Evolutionary conservation across 1,140 invertebrate genomes (phyloP).

Genomic region (Drosophila albomicans): DNA sequence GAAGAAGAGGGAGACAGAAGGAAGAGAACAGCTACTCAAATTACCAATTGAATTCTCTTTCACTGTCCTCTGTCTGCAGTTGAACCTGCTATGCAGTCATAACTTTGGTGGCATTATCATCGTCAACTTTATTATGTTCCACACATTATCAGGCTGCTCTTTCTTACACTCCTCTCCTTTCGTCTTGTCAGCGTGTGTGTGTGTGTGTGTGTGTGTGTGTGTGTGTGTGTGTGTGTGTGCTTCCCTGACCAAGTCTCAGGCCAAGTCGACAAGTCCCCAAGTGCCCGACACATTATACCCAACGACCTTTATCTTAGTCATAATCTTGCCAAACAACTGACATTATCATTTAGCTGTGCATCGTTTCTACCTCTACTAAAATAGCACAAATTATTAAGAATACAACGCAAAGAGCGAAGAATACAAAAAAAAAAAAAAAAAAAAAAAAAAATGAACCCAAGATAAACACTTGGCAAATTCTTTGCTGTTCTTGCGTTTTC

Average conservation of each 20-base stretch:
- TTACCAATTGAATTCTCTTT: constrained; percentile 61
- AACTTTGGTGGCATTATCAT: constrained; percentile 55
- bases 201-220: no score
- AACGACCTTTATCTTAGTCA: constrained; percentile 31
- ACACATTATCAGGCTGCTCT: constrained; percentile 32
- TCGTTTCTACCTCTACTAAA: constrained; percentile 22
- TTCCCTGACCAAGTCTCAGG: background rate
- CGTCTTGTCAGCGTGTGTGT: no score
- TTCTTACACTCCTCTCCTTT: background rate
- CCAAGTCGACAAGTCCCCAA: background rate
- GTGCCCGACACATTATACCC: background rate
- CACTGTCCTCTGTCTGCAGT: constrained; percentile 11
- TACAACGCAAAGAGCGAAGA: background rate
- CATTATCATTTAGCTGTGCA: constrained; percentile 49
- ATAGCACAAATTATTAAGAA: constrained; percentile 46
- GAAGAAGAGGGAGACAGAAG: no score
- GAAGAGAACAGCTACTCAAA: constrained; percentile 45
- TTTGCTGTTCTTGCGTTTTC: background rate
- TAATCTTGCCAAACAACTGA: constrained; percentile 44
- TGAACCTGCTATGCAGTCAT: constrained; percentile 47
- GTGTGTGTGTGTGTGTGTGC: no score
- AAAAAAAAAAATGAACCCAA: no score
- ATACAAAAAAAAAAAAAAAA: no score
- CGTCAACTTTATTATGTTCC: constrained; percentile 50
- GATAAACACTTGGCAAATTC: constrained; percentile 18